Conservation (phyloP, 2,113 vertebrate species). For the Pluvianellus socialis region DNA sequence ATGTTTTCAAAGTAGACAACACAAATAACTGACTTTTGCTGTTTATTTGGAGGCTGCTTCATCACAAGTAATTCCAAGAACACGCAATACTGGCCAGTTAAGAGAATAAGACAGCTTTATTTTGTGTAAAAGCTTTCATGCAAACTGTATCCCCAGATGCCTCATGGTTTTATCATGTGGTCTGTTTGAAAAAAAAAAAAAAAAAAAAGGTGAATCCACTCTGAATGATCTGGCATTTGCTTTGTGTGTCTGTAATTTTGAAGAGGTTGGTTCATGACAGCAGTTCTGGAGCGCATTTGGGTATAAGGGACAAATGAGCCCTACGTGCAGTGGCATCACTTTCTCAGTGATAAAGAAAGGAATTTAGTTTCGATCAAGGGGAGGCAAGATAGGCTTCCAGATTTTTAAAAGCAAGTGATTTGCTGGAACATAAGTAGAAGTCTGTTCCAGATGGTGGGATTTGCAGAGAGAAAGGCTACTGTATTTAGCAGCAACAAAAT, state of each 20-base stretch:
- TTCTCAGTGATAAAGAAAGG: background rate
- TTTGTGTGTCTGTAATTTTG: background rate
- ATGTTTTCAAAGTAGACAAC: background rate
- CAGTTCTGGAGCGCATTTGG: background rate
- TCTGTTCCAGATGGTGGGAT: conserved; percentile 17
- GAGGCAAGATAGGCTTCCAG: background rate
- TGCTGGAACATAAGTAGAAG: background rate
- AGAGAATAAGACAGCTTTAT: conserved; percentile 20
- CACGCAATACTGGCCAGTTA: background rate
- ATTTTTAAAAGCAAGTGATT: background rate
- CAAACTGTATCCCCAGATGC: conserved; percentile 4
- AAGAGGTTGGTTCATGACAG: background rate
- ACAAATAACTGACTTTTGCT: background rate
- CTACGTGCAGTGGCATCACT: background rate
- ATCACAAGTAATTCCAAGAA: background rate
- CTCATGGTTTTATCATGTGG: background rate
- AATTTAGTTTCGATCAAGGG: background rate
- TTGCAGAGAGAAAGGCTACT: background rate
- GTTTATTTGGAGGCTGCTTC: conserved; percentile 20
- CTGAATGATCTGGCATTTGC: background rate
- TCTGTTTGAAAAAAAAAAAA: background rate
- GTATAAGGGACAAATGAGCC: background rate
- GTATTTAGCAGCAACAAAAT: conserved; percentile 34
- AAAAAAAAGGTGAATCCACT: background rate
- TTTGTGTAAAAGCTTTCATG: conserved; percentile 23